phyloP scores from a whole-genome alignment of 2,888 invertebrate species.

The Tenthredo amoena region DNA sequence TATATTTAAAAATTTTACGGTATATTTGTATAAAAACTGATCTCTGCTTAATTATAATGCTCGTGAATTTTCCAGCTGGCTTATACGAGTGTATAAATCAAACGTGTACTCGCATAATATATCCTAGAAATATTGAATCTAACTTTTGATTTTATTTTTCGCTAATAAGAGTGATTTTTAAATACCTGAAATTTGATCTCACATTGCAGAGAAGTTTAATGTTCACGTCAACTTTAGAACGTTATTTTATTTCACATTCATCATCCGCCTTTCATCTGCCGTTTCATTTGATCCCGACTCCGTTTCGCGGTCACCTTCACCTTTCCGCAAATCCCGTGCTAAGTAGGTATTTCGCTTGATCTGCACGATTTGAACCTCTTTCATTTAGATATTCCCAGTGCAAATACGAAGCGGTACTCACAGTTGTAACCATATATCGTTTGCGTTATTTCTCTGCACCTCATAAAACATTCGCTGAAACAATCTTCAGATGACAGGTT shows the following conservation, averaged over 20 bases:
- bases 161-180: not conserved
- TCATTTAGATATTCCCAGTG: not conserved
- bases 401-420: not conserved
- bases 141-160: not conserved
- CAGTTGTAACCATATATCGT: not conserved
- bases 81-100: not conserved
- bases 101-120: not conserved
- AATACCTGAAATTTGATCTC: not conserved
- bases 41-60: not conserved
- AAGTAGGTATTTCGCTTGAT: not conserved
- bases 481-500: not conserved
- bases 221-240: not conserved
- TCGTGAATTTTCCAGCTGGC: not conserved
- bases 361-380: not conserved
- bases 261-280: not conserved
- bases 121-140: not conserved
- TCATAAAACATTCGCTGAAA: not conserved
- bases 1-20: not conserved
- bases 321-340: not conserved
- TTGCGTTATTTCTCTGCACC: not conserved
- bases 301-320: not conserved
- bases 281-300: not conserved
- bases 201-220: not conserved
- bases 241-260: not conserved
- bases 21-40: not conserved